A percentile compares a stretch with the other conserved stretches of the same genome.
These are phyloP conservation scores for Congeria kusceri DNA, from an alignment of 2,888 invertebrate genomes.

Conservation along the genomic window DNA sequence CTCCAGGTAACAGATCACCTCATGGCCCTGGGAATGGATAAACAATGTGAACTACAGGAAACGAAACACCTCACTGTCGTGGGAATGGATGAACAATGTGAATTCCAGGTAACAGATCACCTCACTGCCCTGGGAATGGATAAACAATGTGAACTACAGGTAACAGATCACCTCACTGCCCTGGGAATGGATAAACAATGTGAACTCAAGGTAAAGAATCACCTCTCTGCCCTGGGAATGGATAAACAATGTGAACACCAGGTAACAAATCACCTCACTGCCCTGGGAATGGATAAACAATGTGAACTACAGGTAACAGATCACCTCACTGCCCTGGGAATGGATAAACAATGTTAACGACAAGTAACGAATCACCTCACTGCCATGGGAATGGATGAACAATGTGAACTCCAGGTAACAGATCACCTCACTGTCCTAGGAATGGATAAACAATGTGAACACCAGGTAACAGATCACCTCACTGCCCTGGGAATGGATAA, in stretches of 20 bases:
- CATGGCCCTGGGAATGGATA: conserved; percentile 84
- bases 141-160: conserved; percentile 91
- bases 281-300: conserved; percentile 72
- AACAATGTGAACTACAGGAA: conserved; percentile 94
- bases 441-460: conserved; percentile 86
- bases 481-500: conserved; percentile 75
- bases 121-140: conserved; percentile 86
- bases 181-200: conserved; percentile 66
- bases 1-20: conserved; percentile 95
- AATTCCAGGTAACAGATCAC: conserved; percentile 95
- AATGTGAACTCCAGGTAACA: conserved; percentile 95
- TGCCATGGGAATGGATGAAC: conserved; percentile 73
- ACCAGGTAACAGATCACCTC: conserved; percentile 96
- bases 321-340: conserved; percentile 88
- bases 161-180: conserved; percentile 92
- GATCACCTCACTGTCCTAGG: conserved; percentile 89
- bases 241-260: conserved; percentile 90
- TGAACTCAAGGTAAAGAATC: conserved; percentile 94
- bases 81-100: conserved; percentile 57
- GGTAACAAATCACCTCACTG: conserved; percentile 92
- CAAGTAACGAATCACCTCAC: conserved; percentile 93
- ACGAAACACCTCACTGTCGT: conserved; percentile 90
- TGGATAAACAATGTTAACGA: conserved; percentile 89
- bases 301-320: conserved; percentile 95
- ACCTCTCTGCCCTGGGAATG: conserved; percentile 88